Evolutionary conservation across 92 coral and sea anemone species (phyloP).

Genomic region (Hydrozoanthus gracilis): DNA sequence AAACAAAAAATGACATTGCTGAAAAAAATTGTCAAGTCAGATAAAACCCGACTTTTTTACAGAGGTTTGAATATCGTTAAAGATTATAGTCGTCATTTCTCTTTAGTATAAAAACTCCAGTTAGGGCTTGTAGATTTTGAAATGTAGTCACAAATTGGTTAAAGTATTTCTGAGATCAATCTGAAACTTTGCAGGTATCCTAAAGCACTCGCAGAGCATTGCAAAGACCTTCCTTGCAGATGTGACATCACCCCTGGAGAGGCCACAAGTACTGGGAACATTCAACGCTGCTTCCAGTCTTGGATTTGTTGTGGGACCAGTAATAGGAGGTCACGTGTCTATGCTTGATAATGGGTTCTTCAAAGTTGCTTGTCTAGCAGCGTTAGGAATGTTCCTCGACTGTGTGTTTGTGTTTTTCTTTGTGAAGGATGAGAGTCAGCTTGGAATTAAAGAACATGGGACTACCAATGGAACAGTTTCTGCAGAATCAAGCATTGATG

Average conservation of each 20-base stretch:
- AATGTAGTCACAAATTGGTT: background rate
- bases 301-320: conserved; percentile 94
- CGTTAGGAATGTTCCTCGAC: conserved; percentile 64
- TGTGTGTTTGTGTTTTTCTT: conserved; percentile 77
- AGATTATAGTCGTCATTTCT: too few relatives aligned
- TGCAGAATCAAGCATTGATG: background rate
- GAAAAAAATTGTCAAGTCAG: too few relatives aligned
- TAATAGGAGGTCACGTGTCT: conserved; percentile 93
- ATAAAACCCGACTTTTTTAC: too few relatives aligned
- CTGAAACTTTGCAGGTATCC: conserved; percentile 66
- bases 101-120: background rate
- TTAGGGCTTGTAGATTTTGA: background rate
- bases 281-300: conserved; percentile 91
- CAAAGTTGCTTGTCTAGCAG: conserved; percentile 74
- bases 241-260: conserved; percentile 74
- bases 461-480: background rate
- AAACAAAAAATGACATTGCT: too few relatives aligned
- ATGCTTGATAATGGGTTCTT: conserved; percentile 90
- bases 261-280: conserved; percentile 84
- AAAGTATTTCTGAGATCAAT: too few relatives aligned
- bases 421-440: conserved; percentile 49
- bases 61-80: too few relatives aligned
- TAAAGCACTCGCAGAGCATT: conserved; percentile 91
- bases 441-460: background rate
- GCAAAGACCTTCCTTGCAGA: conserved; percentile 91